phyloP scores from a whole-genome alignment of 1,140 invertebrate genomes.

The Drosophila repletoides region DNA sequence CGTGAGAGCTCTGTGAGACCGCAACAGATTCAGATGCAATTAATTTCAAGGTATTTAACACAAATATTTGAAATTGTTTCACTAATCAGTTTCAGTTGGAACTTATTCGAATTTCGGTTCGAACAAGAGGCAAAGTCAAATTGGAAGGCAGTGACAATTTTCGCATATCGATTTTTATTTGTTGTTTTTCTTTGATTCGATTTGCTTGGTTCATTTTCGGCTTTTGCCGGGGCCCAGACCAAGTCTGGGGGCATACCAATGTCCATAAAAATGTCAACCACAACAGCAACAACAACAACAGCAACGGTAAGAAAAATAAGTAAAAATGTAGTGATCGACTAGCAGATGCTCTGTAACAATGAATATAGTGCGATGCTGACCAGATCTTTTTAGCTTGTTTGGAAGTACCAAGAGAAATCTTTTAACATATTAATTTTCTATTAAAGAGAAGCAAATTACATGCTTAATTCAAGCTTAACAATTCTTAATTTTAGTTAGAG shows the following conservation, averaged over 20 bases:
- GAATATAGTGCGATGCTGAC: no score
- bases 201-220: neutral
- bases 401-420: no score
- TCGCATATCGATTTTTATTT: conserved; percentile 25
- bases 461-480: no score
- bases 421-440: no score
- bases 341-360: no score
- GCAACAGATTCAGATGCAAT: conserved; percentile 48
- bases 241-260: conserved; percentile 32
- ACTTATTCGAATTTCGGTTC: conserved; percentile 37
- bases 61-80: conserved; percentile 52
- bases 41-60: conserved; percentile 54
- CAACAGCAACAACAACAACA: conserved; percentile 22
- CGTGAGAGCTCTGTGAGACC: neutral
- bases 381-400: no score
- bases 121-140: conserved; percentile 28
- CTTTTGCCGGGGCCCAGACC: conserved; percentile 4
- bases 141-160: conserved; percentile 40
- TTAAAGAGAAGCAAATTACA: no score
- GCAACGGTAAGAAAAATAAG: neutral
- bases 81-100: conserved; percentile 35
- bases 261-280: conserved; percentile 67
- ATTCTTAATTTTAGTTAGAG: no score
- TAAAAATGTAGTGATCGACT: no score
- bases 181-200: neutral